Percentiles rank a stretch among this genome's conserved stretches.
Evolutionary conservation across 2,113 vertebrate genomes (phyloP).

Genomic region (Kryptolebias marmoratus): DNA sequence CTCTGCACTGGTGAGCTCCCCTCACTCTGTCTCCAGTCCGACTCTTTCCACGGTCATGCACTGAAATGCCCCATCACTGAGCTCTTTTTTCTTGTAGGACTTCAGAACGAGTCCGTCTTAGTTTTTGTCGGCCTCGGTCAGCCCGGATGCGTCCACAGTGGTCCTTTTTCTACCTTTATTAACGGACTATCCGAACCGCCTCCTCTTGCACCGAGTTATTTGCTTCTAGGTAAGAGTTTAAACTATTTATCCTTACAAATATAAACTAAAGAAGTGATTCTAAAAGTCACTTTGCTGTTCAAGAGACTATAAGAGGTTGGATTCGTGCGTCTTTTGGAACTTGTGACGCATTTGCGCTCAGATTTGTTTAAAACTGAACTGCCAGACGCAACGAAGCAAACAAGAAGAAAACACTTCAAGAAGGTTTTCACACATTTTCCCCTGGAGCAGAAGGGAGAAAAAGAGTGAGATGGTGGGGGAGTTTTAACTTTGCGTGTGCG

Average conservation of each 20-base stretch:
- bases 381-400: background rate
- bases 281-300: background rate
- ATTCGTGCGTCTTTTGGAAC: background rate
- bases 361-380: background rate
- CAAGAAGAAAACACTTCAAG: background rate
- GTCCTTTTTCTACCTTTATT: slow-evolving; percentile 53
- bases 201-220: background rate
- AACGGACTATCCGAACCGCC: slow-evolving; percentile 59
- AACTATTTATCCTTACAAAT: background rate
- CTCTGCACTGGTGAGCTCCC: slow-evolving; percentile 39
- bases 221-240: slow-evolving; percentile 58
- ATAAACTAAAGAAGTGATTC: background rate
- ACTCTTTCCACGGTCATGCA: slow-evolving; percentile 21
- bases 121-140: slow-evolving; percentile 9
- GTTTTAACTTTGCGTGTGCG: slow-evolving; percentile 26
- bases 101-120: background rate
- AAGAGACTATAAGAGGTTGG: background rate
- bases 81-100: slow-evolving; percentile 14
- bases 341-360: no score
- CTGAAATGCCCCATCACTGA: slow-evolving; percentile 30
- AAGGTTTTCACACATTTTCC: background rate
- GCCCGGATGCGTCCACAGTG: slow-evolving; percentile 55
- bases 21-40: background rate
- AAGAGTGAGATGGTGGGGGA: slow-evolving; percentile 3
- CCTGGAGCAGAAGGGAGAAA: background rate